Evolutionary conservation across 2,888 invertebrate species (phyloP), one percentile per base, ranked within the genome.

Genomic region (Tholera decimalis): DNA sequence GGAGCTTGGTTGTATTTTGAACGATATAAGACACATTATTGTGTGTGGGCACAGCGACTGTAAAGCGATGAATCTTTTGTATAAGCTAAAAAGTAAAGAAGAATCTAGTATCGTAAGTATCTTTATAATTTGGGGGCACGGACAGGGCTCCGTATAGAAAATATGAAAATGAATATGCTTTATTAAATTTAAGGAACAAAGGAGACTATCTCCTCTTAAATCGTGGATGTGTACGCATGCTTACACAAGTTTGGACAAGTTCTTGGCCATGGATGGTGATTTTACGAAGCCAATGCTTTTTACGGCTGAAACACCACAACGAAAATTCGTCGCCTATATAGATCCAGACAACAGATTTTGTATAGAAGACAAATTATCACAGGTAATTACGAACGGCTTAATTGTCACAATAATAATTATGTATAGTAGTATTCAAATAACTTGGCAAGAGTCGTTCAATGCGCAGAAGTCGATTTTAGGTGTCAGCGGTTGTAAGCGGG

Each of bases 1-100:
- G 80, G 99, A 99, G 93, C 96, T 99, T 58, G 99, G 98, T 26
- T 99, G 99, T 90, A 97, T 99, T 22, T 96, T 98, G 43, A 99
- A 99, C 88, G 97, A 98, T 82, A 98, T 99, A 76, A 96, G 97
- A 68, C 98, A 99, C 88, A 97, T 99, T 43, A 98, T 99, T 73
- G 98, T 99, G 3, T 99, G 99, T 88, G 99, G 99, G 0, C 99
- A 99, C 89, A 99, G 99, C 71, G 99, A 99, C 89, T 99, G 99
- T 91, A 99, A 99, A 96, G 99, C 99, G 3, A 99, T 99, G 97
- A 99, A 99, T 96, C 96, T 99, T 62, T 95, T 99, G 2, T 98
- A 98, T 89, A 97, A 97, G 84, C 92, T 99, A 60, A 97, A 97
- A 85, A 97, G 98, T 92, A 97, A 97, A 77, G 97, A 98, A 87